Percentiles rank a stretch among this genome's conserved stretches.
phyloP scores from a whole-genome alignment of 2,888 invertebrate genomes.

The Orchesellides sinensis region DNA sequence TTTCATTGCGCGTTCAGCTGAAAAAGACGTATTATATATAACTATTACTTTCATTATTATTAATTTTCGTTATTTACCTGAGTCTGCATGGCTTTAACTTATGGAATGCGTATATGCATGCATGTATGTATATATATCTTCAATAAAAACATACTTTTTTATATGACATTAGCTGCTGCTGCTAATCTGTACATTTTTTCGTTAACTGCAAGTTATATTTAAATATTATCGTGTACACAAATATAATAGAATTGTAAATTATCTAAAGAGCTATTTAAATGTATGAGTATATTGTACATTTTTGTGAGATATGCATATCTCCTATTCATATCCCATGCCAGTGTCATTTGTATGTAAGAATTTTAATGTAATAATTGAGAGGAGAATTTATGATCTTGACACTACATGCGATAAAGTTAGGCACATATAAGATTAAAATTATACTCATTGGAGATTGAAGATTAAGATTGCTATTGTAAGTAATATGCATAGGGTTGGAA shows the following conservation, averaged over 20 bases:
- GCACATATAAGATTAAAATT: background rate
- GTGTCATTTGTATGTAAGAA: constrained; percentile 47
- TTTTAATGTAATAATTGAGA: too few relatives aligned
- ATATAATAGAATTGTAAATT: constrained; percentile 52
- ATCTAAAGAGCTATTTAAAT: constrained; percentile 28
- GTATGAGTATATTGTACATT: background rate
- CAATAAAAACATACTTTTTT: too few relatives aligned
- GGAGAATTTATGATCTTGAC: constrained; percentile 50
- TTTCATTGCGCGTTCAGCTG: constrained; percentile 50
- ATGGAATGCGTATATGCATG: too few relatives aligned
- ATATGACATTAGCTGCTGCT: too few relatives aligned
- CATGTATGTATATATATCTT: constrained; percentile 20
- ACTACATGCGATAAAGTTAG: constrained; percentile 21
- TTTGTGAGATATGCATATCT: background rate
- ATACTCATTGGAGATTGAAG: background rate
- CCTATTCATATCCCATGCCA: too few relatives aligned
- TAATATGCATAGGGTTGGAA: constrained; percentile 13
- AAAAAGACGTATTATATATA: constrained; percentile 52
- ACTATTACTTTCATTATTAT: constrained; percentile 55
- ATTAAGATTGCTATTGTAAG: background rate
- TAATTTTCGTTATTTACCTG: constrained; percentile 31
- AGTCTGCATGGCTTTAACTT: too few relatives aligned
- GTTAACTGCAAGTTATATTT: constrained; percentile 49
- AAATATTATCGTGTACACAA: too few relatives aligned
- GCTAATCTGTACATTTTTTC: constrained; percentile 31